Base-by-base conservation (phyloP, 2,113 vertebrate genomes). In the Macroglossus sobrinus region DNA sequence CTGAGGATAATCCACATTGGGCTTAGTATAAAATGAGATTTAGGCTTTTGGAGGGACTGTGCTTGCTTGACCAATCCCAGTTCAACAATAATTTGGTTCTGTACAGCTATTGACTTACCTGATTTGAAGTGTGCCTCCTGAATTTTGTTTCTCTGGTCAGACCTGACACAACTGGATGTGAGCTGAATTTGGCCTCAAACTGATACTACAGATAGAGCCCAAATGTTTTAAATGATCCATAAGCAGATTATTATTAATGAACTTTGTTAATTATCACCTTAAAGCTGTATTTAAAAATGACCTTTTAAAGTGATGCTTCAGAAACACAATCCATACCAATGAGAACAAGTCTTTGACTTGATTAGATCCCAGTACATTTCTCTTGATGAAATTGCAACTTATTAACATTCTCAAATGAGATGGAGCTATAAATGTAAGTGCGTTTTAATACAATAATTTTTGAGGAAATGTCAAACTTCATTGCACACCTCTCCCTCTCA, bases 401-500 rank as follows among this genome's bases (percentile, higher is more conserved):
- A 98, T 98, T 98, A 98, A 97, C 97, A 98, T 98, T 98, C 97
- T 96, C 98, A 98, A 97, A 98, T 97, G 96, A 98, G 97, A 97
- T 95, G 88, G 92, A 0, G 66, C 97, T 98, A 93, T 97, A 97
- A 98, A 98, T 97, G 97, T 97, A 98, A 98, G 98, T 98, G 97
- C 97, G 97, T 98, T 98, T 98, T 98, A 98, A 98, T 98, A 97
- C 95, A 97, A 98, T 98, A 96, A 94, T 98, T 98, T 98, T 94
- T 85, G 98, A 98, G 94, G 96, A 98, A 98, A 97, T 98, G 98
- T 98, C 98, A 98, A 97, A 98, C 96, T 98, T 94, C 95, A 94
- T 95, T 71, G 94, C 97, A 92, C 95, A 97, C 0, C 0, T 98
- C 88, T 95, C 45, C 50, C 95, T 89, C 91, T 97, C 19, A 13